phyloP scores from a whole-genome alignment of 2,888 invertebrate species.

The Cheilosia scutellata region DNA sequence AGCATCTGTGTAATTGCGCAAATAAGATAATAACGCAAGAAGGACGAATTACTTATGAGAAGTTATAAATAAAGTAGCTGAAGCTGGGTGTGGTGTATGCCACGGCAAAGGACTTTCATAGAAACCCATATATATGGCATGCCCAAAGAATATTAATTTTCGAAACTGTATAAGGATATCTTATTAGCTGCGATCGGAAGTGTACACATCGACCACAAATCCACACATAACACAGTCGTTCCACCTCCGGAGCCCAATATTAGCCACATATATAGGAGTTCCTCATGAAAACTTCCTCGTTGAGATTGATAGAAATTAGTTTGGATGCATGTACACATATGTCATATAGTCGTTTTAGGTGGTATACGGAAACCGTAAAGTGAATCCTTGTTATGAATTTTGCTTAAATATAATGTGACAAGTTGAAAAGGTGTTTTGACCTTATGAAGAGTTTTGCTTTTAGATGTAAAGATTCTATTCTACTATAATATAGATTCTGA shows the following conservation, averaged over 20 bases:
- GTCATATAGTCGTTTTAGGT: too few relatives aligned
- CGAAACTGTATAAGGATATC: constrained; percentile 60
- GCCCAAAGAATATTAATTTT: constrained; percentile 71
- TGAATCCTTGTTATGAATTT: too few relatives aligned
- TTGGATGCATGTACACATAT: not conserved
- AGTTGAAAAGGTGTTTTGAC: too few relatives aligned
- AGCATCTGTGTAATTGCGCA: constrained; percentile 57
- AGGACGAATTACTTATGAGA: constrained; percentile 65
- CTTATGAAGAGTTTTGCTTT: too few relatives aligned
- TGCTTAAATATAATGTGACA: too few relatives aligned
- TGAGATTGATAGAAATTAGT: not conserved
- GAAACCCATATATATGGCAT: constrained; percentile 50
- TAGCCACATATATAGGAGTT: not conserved
- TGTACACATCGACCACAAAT: constrained; percentile 68
- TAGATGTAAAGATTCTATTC: too few relatives aligned
- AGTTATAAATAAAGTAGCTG: constrained; percentile 58
- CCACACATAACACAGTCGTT: constrained; percentile 25
- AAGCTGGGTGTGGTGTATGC: not conserved
- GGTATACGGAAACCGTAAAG: too few relatives aligned
- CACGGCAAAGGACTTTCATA: constrained; percentile 14
- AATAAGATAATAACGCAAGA: constrained; percentile 72
- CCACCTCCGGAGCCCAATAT: not conserved
- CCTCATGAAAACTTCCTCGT: not conserved
- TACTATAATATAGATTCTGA: too few relatives aligned
- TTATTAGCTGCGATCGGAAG: constrained; percentile 70